phyloP scores from a whole-genome alignment of 2,888 invertebrate genomes.

The Orthonychiurus folsomi region DNA sequence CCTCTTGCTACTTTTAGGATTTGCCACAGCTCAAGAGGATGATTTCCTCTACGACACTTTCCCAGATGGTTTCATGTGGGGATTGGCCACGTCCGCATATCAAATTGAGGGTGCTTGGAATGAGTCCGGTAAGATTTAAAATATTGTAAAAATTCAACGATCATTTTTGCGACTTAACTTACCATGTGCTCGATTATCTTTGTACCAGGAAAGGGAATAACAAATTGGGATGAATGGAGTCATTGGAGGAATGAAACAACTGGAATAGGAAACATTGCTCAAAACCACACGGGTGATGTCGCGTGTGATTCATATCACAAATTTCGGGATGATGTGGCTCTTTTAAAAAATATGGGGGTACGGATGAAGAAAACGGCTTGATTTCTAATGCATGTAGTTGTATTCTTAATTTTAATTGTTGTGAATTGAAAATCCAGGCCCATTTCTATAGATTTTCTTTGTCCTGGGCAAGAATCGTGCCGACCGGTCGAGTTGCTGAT shows the following conservation, averaged over 20 bases:
- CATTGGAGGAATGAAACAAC: neutral
- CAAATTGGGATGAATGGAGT: neutral
- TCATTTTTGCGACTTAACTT: neutral
- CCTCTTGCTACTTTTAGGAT: no score
- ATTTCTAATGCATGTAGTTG: neutral
- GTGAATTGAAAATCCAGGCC: no score
- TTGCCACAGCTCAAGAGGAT: slow-evolving; percentile 15
- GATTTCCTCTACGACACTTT: slow-evolving; percentile 26
- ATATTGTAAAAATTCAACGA: neutral
- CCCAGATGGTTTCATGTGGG: slow-evolving; percentile 28
- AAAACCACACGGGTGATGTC: slow-evolving; percentile 20
- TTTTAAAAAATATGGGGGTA: slow-evolving; percentile 29
- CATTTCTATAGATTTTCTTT: slow-evolving; percentile 44
- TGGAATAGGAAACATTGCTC: slow-evolving; percentile 23
- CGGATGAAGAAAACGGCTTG: neutral
- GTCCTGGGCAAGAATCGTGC: slow-evolving; percentile 46
- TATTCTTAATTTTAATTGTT: neutral
- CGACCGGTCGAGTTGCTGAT: slow-evolving; percentile 41
- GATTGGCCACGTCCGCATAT: slow-evolving; percentile 25
- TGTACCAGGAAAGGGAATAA: neutral
- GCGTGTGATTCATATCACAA: slow-evolving; percentile 32
- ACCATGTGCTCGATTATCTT: no score
- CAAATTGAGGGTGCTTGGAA: slow-evolving; percentile 32
- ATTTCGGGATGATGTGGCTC: slow-evolving; percentile 25
- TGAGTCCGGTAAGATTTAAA: neutral